phyloP scores from a whole-genome alignment of 2,113 vertebrate species.

The Takifugu bimaculatus region DNA sequence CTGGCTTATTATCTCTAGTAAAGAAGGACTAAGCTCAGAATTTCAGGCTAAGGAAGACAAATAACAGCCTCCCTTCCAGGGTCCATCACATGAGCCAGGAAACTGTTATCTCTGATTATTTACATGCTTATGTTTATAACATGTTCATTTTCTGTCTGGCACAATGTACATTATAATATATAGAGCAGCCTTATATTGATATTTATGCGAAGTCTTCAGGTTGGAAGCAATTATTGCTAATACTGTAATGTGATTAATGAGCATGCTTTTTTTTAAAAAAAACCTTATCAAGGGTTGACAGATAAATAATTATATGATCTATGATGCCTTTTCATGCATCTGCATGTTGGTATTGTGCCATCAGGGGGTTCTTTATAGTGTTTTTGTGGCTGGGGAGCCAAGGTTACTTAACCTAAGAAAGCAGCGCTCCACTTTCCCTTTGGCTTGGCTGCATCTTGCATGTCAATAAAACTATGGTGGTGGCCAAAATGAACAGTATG shows the following conservation, averaged over 20 bases:
- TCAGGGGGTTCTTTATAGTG: slow-evolving; percentile 1
- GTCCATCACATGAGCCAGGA: slow-evolving; percentile 7
- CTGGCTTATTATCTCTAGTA: slow-evolving; percentile 25
- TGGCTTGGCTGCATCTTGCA: background rate
- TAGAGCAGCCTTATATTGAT: too few species aligned
- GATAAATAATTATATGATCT: slow-evolving; percentile 6
- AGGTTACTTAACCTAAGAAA: background rate
- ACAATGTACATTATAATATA: too few species aligned
- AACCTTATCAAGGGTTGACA: background rate
- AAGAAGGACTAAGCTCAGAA: slow-evolving; percentile 15
- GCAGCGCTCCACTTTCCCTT: slow-evolving; percentile 9
- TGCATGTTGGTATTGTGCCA: background rate
- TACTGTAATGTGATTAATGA: too few species aligned
- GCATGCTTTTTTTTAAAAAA: too few species aligned
- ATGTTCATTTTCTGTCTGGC: too few species aligned
- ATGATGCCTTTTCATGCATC: background rate
- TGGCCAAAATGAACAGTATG: slow-evolving; percentile 3
- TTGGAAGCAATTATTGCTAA: too few species aligned
- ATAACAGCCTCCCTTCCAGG: slow-evolving; percentile 9
- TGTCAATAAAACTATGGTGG: slow-evolving; percentile 15
- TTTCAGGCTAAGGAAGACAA: slow-evolving; percentile 22
- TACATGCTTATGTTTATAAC: background rate
- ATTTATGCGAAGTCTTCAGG: too few species aligned
- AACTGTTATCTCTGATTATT: background rate
- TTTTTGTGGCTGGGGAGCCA: slow-evolving; percentile 14